Percentiles rank a stretch among this genome's conserved stretches.
These are phyloP conservation scores for Orchesella cincta DNA, from an alignment of 1,140 invertebrate species.

Conservation along the genomic window DNA sequence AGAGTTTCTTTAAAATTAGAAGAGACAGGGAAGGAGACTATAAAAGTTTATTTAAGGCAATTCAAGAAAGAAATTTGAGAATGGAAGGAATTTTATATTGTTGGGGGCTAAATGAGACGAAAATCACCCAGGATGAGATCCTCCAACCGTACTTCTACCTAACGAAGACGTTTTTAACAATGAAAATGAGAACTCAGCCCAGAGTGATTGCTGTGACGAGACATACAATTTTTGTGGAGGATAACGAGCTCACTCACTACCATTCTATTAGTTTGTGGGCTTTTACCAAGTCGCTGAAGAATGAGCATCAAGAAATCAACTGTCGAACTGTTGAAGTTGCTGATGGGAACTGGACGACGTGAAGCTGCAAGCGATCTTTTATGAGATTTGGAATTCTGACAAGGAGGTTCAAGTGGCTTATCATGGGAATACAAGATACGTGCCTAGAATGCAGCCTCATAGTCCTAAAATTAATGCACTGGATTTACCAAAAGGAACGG, in stretches of 20 bases:
- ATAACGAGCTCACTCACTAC: background rate
- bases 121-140: background rate
- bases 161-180: background rate
- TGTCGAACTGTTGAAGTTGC: background rate
- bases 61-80: background rate
- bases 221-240: background rate
- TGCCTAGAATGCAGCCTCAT: background rate
- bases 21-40: background rate
- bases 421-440: background rate
- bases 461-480: background rate
- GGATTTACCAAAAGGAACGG: background rate
- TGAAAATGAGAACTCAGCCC: background rate
- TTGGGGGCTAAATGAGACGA: background rate
- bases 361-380: background rate
- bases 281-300: background rate
- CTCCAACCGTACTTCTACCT: conserved; percentile 11
- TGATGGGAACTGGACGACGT: background rate
- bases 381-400: background rate
- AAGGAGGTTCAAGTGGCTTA: background rate
- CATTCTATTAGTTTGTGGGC: background rate
- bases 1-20: too few species aligned
- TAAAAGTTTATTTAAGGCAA: background rate
- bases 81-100: background rate
- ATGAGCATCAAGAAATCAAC: background rate
- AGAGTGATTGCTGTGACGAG: background rate